A percentile compares a stretch with the other conserved stretches of the same genome.
Conservation (phyloP, 2,888 invertebrate species). For the Lamproptera curius region DNA sequence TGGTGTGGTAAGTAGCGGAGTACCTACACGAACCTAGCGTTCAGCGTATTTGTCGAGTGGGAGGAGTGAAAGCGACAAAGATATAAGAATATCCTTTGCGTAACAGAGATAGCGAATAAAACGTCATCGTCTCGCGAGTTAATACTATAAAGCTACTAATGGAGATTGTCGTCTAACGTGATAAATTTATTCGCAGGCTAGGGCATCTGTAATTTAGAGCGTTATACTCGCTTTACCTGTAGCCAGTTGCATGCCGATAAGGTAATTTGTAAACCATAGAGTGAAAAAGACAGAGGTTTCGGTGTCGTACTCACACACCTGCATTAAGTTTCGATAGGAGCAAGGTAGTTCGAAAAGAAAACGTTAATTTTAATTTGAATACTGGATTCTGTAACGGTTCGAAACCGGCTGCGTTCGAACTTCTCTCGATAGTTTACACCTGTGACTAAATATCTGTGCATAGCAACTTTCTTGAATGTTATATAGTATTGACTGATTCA, state of each 20-base stretch:
- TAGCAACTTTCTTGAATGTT: too few relatives aligned
- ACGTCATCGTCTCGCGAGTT: conserved; percentile 44
- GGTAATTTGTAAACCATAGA: conserved; percentile 72
- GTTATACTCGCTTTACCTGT: conserved; percentile 73
- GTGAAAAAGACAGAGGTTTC: conserved; percentile 69
- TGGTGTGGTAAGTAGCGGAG: conserved; percentile 59
- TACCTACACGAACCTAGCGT: conserved; percentile 44
- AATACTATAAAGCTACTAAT: conserved; percentile 62
- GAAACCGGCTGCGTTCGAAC: conserved; percentile 19
- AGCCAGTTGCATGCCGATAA: conserved; percentile 63
- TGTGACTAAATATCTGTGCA: too few relatives aligned
- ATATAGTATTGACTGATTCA: too few relatives aligned
- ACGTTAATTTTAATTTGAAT: conserved; percentile 60
- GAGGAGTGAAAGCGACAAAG: conserved; percentile 56
- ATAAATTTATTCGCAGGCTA: conserved; percentile 41
- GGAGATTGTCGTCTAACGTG: conserved; percentile 47
- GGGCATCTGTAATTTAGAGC: conserved; percentile 42
- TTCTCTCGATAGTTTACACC: neutral
- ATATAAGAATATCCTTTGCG: conserved; percentile 38
- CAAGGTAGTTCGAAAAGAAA: conserved; percentile 46
- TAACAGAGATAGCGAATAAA: conserved; percentile 47
- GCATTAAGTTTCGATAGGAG: conserved; percentile 35
- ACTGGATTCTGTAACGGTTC: conserved; percentile 30
- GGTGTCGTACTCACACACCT: conserved; percentile 46
- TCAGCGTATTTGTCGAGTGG: conserved; percentile 56